phyloP scores from a whole-genome alignment of 2,888 invertebrate species.

The Sminthurinus aureus region DNA sequence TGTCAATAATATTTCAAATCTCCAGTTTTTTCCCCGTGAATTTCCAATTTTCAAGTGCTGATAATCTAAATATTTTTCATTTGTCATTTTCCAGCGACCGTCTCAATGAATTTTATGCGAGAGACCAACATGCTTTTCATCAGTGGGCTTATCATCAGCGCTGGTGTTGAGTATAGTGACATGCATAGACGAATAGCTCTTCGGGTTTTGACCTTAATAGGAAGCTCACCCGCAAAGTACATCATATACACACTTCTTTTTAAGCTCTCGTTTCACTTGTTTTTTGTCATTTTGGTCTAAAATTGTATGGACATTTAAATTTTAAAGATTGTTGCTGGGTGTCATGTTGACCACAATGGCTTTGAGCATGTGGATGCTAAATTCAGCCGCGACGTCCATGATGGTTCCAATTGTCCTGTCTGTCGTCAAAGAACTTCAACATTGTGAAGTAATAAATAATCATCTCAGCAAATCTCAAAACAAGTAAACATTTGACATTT shows the following conservation, averaged over 20 bases:
- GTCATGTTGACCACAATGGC: slow-evolving; percentile 65
- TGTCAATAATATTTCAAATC: too few species aligned
- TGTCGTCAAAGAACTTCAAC: too few species aligned
- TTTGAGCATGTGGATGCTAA: slow-evolving; percentile 66
- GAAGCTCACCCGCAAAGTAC: neutral
- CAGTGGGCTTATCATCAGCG: neutral
- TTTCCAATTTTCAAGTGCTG: too few species aligned
- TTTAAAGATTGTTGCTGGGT: slow-evolving; percentile 61
- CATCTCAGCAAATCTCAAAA: too few species aligned
- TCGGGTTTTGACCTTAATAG: neutral
- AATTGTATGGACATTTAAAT: neutral
- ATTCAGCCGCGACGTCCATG: slow-evolving; percentile 69
- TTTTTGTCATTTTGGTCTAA: neutral
- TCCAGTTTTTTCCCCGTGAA: too few species aligned
- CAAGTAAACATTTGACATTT: too few species aligned
- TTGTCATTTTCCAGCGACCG: neutral
- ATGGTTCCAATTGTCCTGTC: slow-evolving; percentile 96
- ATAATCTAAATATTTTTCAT: too few species aligned
- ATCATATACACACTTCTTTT: too few species aligned
- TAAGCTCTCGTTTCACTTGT: neutral
- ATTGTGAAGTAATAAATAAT: too few species aligned
- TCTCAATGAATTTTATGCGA: neutral
- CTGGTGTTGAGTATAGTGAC: neutral
- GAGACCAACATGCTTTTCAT: neutral
- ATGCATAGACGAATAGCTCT: neutral